Percentiles rank a stretch among this genome's conserved stretches.
Evolutionary conservation across 2,888 invertebrate species (phyloP).

Genomic region (Amphiduros pacificus): DNA sequence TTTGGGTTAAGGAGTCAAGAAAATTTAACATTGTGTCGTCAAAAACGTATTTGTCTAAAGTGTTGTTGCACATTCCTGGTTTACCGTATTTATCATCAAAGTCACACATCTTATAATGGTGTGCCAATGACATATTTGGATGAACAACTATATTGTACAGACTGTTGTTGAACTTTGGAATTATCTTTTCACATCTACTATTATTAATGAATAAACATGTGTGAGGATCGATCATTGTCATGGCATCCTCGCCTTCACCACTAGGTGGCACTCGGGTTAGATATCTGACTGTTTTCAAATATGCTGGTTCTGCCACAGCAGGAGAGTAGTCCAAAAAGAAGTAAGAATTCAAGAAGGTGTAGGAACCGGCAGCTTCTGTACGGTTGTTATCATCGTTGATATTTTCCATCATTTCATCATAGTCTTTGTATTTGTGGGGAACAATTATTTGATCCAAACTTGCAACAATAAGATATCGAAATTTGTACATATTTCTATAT

Average conservation of each 20-base stretch:
- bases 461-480: slow-evolving; percentile 1
- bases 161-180: too few species aligned
- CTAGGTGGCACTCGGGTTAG: too few species aligned
- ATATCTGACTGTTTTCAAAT: too few species aligned
- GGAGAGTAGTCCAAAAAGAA: slow-evolving; percentile 3
- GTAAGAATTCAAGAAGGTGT: slow-evolving; percentile 9
- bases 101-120: slow-evolving; percentile 2
- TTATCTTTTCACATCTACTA: too few species aligned
- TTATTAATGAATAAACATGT: too few species aligned
- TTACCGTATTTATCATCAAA: neutral
- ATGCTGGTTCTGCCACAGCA: too few species aligned
- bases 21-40: too few species aligned
- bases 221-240: too few species aligned
- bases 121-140: neutral
- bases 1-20: too few species aligned
- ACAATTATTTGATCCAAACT: slow-evolving; percentile 8
- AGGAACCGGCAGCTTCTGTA: neutral
- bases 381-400: neutral
- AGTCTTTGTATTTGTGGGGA: neutral
- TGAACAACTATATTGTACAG: too few species aligned
- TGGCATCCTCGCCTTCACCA: too few species aligned
- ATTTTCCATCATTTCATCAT: neutral
- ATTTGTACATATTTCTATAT: slow-evolving; percentile 11
- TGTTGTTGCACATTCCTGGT: neutral
- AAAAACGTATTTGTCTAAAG: too few species aligned